Conservation (phyloP, 2,797 vertebrate species). For the Sylvia borin region DNA sequence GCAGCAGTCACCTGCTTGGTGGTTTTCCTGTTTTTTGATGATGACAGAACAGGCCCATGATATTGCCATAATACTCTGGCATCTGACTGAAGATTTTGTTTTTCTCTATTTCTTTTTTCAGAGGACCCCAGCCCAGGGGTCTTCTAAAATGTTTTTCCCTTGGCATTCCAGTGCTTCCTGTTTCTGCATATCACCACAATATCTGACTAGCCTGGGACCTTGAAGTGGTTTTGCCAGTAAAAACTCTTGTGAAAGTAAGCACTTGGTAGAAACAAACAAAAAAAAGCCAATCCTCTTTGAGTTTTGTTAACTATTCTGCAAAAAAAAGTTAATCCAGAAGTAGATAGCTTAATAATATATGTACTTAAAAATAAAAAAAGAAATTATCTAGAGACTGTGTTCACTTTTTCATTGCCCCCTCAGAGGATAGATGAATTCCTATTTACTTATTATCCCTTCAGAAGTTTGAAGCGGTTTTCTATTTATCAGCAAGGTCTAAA, state of each 20-base stretch:
- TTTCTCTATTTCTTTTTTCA: not conserved
- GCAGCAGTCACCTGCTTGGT: not conserved
- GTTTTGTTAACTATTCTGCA: not conserved
- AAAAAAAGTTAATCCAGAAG: not conserved
- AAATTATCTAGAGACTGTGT: not conserved
- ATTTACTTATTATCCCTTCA: not conserved
- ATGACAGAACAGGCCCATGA: not conserved
- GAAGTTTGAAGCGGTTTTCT: not conserved
- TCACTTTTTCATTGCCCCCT: not conserved
- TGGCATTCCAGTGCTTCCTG: not conserved
- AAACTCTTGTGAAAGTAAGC: not conserved
- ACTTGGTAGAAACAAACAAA: not conserved
- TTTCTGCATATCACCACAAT: not conserved
- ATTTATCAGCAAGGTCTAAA: not conserved
- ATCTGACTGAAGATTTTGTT: not conserved
- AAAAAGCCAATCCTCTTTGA: not conserved
- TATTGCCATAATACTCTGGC: not conserved
- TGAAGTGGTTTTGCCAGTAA: not conserved
- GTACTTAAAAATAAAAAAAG: not conserved
- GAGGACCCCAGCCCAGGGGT: fast-evolving
- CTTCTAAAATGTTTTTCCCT: not conserved
- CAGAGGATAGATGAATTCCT: not conserved
- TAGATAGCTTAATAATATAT: not conserved
- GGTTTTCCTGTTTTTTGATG: not conserved
- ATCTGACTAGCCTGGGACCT: not conserved